phyloP scores from a whole-genome alignment of 1,140 invertebrate species.

The Cecropterus lyciades region DNA sequence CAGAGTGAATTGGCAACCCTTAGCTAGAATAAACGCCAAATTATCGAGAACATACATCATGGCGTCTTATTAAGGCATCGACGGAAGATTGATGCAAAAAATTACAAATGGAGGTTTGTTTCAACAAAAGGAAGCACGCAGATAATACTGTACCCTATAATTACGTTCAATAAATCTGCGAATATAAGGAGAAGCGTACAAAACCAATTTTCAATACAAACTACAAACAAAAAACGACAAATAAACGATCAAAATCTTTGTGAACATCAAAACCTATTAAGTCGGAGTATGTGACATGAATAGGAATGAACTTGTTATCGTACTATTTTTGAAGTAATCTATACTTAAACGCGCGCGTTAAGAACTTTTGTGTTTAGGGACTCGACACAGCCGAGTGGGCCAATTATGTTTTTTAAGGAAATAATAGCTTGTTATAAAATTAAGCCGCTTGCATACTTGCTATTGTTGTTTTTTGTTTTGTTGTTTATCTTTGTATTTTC shows the following conservation, averaged over 20 bases:
- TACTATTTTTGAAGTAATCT: conserved; percentile 33
- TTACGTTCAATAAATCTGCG: conserved; percentile 67
- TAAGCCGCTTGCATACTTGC: conserved; percentile 2
- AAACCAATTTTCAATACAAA: conserved; percentile 58
- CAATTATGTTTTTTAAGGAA: conserved; percentile 45
- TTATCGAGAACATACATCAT: conserved; percentile 52
- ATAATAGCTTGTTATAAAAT: conserved; percentile 44
- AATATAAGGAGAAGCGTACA: conserved; percentile 45
- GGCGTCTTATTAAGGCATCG: conserved; percentile 46
- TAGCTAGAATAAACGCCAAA: conserved; percentile 43
- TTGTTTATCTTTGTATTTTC: no score
- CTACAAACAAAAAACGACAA: conserved; percentile 47
- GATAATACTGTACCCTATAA: conserved; percentile 56
- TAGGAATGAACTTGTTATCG: conserved; percentile 44
- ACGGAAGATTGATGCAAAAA: conserved; percentile 44
- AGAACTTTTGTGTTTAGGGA: conserved; percentile 32
- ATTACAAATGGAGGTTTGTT: conserved; percentile 26
- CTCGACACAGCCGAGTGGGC: conserved; percentile 29
- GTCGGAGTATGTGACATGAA: conserved; percentile 44
- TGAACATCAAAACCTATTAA: conserved; percentile 49
- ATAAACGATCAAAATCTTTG: conserved; percentile 44
- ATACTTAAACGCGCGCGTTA: conserved; percentile 38
- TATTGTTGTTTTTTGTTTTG: conserved; percentile 2
- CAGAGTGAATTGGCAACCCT: no score
- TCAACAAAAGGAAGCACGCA: conserved; percentile 44